Evolutionary conservation across 1,140 invertebrate species (phyloP).

Genomic region (Brachionus asplanchnoidis): DNA sequence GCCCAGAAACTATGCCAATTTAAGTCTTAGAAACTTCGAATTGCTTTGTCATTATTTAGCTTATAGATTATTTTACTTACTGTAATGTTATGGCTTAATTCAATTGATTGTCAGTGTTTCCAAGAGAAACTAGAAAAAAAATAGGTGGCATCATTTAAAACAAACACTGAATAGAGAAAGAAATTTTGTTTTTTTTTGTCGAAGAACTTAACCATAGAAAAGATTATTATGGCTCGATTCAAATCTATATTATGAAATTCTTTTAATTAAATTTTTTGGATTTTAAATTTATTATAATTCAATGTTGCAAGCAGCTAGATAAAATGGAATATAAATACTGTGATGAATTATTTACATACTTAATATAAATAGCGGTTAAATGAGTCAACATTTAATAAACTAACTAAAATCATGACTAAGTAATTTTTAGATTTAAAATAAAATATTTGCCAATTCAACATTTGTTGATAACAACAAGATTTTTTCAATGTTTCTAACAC

Average conservation of each 20-base stretch:
- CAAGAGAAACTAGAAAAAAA: not conserved
- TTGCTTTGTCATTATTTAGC: not conserved
- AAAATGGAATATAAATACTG: not conserved
- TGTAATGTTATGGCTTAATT: not conserved
- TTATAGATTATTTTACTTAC: not conserved
- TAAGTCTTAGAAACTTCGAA: not conserved
- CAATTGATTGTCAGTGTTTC: not conserved
- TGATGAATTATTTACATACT: not conserved
- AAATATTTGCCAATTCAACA: not conserved
- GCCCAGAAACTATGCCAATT: not conserved
- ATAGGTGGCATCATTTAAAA: not conserved
- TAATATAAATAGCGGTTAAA: not conserved
- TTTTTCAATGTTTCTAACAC: not conserved
- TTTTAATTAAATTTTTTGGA: not conserved
- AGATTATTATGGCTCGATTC: not conserved
- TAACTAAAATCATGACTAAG: not conserved
- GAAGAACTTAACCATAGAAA: not conserved
- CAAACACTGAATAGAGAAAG: not conserved
- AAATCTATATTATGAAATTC: not conserved
- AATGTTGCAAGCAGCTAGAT: not conserved
- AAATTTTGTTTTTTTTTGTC: not conserved
- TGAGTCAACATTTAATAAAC: not conserved
- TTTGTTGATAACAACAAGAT: not conserved
- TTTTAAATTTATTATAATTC: slow-evolving; percentile 1
- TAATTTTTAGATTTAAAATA: not conserved